Conservation (phyloP, 2,888 invertebrate species). For the Chymomyza procnemis region DNA sequence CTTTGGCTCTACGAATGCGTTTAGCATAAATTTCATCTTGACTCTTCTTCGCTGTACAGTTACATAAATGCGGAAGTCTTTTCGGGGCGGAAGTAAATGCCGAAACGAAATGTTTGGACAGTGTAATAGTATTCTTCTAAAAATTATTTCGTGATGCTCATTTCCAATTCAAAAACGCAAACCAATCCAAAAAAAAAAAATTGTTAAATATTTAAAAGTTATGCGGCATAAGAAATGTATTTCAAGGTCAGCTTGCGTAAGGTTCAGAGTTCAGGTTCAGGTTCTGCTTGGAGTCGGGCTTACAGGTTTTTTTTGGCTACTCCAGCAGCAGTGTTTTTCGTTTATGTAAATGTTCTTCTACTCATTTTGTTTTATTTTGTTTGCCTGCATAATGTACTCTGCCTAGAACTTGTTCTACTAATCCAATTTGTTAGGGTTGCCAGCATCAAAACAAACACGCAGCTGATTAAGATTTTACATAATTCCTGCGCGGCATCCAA, state of each 20-base stretch:
- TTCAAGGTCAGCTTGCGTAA: background rate
- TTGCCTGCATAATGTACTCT: background rate
- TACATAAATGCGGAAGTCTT: constrained; percentile 59
- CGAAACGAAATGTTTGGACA: background rate
- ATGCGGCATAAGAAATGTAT: background rate
- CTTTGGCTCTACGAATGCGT: background rate
- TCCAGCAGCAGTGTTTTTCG: background rate
- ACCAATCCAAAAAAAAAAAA: background rate
- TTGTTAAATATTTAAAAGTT: background rate
- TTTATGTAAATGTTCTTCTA: background rate
- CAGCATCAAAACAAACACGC: background rate
- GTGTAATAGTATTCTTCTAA: background rate
- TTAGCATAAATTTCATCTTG: background rate
- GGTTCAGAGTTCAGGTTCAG: background rate
- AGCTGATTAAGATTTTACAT: background rate
- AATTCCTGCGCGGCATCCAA: background rate
- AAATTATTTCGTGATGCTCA: background rate
- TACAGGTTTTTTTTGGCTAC: background rate
- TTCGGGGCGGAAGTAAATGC: constrained; percentile 38
- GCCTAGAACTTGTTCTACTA: background rate
- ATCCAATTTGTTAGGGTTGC: background rate
- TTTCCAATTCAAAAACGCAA: background rate
- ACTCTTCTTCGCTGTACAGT: constrained; percentile 52
- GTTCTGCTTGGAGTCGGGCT: background rate
- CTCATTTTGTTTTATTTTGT: background rate